Evolutionary conservation across 2,888 invertebrate genomes (phyloP).

Genomic region (Leptinotarsa peninsularis): DNA sequence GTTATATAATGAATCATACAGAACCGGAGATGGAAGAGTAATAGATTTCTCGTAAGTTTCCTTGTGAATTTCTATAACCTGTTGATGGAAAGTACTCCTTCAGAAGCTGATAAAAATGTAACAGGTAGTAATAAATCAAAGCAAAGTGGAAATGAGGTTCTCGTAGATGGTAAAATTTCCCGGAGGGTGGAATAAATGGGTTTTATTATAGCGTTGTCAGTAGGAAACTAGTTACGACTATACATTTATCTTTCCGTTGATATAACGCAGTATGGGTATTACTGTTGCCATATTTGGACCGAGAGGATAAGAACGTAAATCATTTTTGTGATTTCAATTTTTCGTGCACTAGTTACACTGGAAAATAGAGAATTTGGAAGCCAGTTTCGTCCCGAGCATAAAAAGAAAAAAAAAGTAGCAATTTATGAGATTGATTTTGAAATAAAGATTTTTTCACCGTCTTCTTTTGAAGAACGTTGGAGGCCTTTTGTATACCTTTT

Average conservation of each 20-base stretch:
- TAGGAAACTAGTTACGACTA: conserved; percentile 14
- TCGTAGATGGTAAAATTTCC: not conserved
- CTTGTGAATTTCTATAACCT: not conserved
- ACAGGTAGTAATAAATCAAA: conserved; percentile 3
- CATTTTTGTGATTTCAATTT: not conserved
- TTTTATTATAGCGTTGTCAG: conserved; percentile 9
- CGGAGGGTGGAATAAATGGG: conserved; percentile 4
- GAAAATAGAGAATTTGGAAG: too few relatives aligned
- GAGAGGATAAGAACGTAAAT: not conserved
- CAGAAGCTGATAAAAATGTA: conserved; percentile 1
- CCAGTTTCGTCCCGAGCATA: too few relatives aligned
- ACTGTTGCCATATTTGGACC: not conserved
- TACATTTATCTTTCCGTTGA: not conserved
- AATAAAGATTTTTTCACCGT: too few relatives aligned
- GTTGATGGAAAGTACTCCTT: not conserved
- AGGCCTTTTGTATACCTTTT: too few relatives aligned
- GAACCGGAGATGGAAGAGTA: too few relatives aligned
- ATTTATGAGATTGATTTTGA: too few relatives aligned
- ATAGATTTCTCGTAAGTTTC: not conserved
- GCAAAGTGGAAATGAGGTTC: conserved; percentile 4
- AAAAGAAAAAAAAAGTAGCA: too few relatives aligned
- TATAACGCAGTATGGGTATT: not conserved
- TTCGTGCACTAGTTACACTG: too few relatives aligned
- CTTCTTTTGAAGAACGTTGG: too few relatives aligned
- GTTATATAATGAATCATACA: too few relatives aligned